Base-by-base conservation (phyloP, 2,797 vertebrate species). In the Parauchenoglanis punctatus region DNA sequence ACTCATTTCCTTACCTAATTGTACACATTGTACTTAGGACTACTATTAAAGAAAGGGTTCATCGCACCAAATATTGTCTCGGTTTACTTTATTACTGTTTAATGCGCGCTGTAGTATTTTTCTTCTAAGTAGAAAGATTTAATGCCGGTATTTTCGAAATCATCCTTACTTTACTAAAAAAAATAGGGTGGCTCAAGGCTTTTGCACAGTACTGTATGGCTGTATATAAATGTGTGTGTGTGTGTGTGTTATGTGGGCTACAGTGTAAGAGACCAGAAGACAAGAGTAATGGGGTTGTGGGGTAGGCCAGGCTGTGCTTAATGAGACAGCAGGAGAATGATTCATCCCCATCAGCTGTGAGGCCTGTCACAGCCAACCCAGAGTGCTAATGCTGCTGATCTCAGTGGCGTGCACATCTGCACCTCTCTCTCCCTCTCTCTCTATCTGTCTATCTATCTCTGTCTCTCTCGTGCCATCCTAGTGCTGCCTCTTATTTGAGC, bases 361-460 rank as follows among this genome's bases (percentile, higher is more conserved):
- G 85, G 87, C 88, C 88, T 89, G 85, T 87, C 84, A 85, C 31
- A 80, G 88, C 84, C 93, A 92, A 75, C 73, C 93, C 91, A 92
- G 90, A 92, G 91, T 92, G 84, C 90, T 89, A 85, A 94, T 92
- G 91, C 91, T 91, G 91, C 92, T 91, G 90, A 90, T 70, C 86
- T 86, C 89, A 90, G 70, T 91, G 92, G 91, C 87, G 91, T 89
- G 91, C 92, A 92, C 89, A 87, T 59, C 90, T 70, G 63, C 58
- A 83, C 87, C 78, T 67, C 25, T 67, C 78, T 78, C 63, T 81
- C n/a, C 58, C 59, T 54, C 70, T 70, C 70, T 70, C 49, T 59
- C 68, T 63, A 68, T 56, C 81, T 35, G 40, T 85, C 81, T 25
- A 72, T 82, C 75, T 75, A 67, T 81, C 88, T 76, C 75, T 67